Base-by-base conservation (phyloP, 2,888 invertebrate species). In the Drosophila testacea region DNA sequence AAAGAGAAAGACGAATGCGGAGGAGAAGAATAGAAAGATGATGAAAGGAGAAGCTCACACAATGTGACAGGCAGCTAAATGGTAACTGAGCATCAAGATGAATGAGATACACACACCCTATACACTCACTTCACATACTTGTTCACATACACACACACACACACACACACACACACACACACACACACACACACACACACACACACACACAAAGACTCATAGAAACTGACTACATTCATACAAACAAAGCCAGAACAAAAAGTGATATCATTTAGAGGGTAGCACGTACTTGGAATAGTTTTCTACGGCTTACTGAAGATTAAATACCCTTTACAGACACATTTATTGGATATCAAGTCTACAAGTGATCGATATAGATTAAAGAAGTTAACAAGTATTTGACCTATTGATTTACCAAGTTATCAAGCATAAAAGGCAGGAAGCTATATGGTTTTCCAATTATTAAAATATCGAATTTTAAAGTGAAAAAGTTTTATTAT, bases 21-120 rank as follows among this genome's bases (percentile, higher is more conserved):
- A 6, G 7, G 11, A 36, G 30, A 27, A 36, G 6, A 50, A 32
- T 32, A 42, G 28, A 34, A 11, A 30, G n/a, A 22, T 46, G 47
- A 48, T 39, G 7, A 50, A 39, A 51, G 47, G 10, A 34, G 54
- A 63, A 55, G 36, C 46, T 27, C 34, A 46, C 46, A 63, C 56
- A 63, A 63, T 55, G 80, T 70, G 80, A 69, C 69, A 74, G 64
- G 41, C 52, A 34, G 63, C 77, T 41, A 80, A 79, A 75, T 71
- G 82, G 72, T 72, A 78, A 61, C 67, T 63, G 51, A 51, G 42
- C 55, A 56, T 41, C 44, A 61, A 47, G 51, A 55, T 55, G 55
- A 55, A 55, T 55, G 55, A 44, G 28, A 16, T 30, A 9, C 34
- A 9, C 22, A n/a, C 28, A 36, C n/a, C 16, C 52, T 22, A n/a